These are phyloP conservation scores for Aeoliscus strigatus DNA, from an alignment of 2,797 vertebrate species.

Conservation along the genomic window DNA sequence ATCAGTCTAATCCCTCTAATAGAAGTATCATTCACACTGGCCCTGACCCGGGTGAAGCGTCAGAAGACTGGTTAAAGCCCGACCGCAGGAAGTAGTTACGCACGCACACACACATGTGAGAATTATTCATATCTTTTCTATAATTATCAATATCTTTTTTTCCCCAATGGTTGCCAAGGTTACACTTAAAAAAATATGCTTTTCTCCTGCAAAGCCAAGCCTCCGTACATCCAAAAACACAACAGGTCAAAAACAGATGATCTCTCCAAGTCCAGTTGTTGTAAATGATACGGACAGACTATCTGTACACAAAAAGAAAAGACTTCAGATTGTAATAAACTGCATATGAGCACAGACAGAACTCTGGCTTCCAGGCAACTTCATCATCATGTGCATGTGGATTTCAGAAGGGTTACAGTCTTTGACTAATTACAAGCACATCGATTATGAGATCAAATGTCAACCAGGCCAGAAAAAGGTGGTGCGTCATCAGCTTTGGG, in stretches of 20 bases:
- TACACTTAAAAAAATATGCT: too few relatives aligned
- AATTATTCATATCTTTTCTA: not conserved
- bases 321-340: constrained; percentile 19
- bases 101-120: not conserved
- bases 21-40: constrained; percentile 73
- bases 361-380: constrained; percentile 23
- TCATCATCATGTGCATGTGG: constrained; percentile 25
- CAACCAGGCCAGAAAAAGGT: constrained; percentile 36
- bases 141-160: not conserved
- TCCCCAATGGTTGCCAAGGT: too few relatives aligned
- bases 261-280: too few relatives aligned
- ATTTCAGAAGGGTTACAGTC: constrained; percentile 46
- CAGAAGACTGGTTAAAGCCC: constrained; percentile 33
- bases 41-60: constrained; percentile 51
- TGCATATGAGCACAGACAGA: constrained; percentile 12
- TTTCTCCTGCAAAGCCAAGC: too few relatives aligned
- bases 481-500: constrained; percentile 23
- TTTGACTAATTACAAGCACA: constrained; percentile 51
- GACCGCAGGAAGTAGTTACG: constrained; percentile 9
- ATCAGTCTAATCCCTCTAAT: constrained; percentile 76
- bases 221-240: too few relatives aligned
- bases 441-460: constrained; percentile 59
- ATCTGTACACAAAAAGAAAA: too few relatives aligned
- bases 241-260: too few relatives aligned
- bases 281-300: too few relatives aligned